Percentiles rank a stretch among this genome's conserved stretches.
Evolutionary conservation across 2,797 vertebrate species (phyloP).

Genomic region (Anguilla obscura): DNA sequence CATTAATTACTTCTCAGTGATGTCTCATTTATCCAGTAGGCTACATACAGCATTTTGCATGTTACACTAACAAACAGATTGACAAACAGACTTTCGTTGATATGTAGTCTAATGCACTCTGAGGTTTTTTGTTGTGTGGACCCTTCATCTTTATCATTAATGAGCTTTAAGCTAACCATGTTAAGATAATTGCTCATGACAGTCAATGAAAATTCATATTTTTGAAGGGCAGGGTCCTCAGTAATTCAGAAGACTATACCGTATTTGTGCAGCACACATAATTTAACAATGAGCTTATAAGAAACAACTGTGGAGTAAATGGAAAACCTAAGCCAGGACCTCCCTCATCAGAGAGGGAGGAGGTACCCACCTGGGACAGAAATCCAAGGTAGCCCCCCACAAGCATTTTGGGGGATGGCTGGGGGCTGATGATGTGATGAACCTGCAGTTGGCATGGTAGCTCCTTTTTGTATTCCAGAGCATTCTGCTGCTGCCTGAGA

Average conservation of each 20-base stretch:
- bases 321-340: background rate
- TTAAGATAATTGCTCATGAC: background rate
- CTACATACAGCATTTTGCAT: too few relatives aligned
- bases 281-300: background rate
- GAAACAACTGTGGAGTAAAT: background rate
- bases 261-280: background rate
- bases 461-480: slow-evolving; percentile 46
- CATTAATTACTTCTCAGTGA: background rate
- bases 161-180: background rate
- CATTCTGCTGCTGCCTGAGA: background rate
- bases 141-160: background rate
- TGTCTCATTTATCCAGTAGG: too few relatives aligned
- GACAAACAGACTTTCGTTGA: background rate
- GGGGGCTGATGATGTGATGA: slow-evolving; percentile 33
- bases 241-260: background rate
- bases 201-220: background rate
- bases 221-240: background rate
- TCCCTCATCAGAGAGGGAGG: background rate
- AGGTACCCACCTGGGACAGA: background rate
- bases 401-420: background rate
- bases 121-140: background rate
- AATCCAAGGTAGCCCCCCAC: background rate
- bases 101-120: too few relatives aligned
- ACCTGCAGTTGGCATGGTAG: slow-evolving; percentile 29
- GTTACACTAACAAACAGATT: too few relatives aligned